These are phyloP conservation scores for Dorcus hopei DNA, from an alignment of 2,888 invertebrate genomes.

Conservation along the genomic window DNA sequence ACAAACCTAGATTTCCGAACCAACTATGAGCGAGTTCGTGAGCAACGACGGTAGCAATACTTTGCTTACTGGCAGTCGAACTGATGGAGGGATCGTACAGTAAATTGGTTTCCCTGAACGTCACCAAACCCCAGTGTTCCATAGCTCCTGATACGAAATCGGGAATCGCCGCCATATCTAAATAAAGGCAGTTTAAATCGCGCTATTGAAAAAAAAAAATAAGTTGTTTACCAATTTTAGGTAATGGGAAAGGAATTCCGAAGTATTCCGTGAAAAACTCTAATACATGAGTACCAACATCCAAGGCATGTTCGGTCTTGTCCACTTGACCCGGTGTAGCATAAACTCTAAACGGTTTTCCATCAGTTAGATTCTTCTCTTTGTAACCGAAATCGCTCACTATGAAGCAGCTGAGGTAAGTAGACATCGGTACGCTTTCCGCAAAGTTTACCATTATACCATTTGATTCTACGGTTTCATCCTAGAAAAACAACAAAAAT, in stretches of 20 bases:
- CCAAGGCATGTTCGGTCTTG: constrained; percentile 73
- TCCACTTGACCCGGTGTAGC: constrained; percentile 69
- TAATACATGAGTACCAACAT: constrained; percentile 68
- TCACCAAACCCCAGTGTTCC: constrained; percentile 94
- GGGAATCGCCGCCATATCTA: constrained; percentile 83
- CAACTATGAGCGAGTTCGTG: constrained; percentile 96
- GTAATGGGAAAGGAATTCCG: constrained; percentile 80
- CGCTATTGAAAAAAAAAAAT: not conserved
- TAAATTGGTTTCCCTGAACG: constrained; percentile 82
- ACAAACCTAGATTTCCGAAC: constrained; percentile 81
- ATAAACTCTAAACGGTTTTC: constrained; percentile 70
- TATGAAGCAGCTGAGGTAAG: constrained; percentile 90
- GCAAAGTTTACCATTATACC: constrained; percentile 63
- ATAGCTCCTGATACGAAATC: constrained; percentile 92
- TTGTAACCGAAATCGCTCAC: constrained; percentile 79
- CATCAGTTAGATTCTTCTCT: constrained; percentile 52
- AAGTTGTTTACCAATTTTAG: constrained; percentile 71
- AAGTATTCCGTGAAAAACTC: constrained; percentile 81
- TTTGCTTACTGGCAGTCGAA: constrained; percentile 72
- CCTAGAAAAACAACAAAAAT: no score
- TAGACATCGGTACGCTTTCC: constrained; percentile 88
- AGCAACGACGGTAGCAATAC: constrained; percentile 77
- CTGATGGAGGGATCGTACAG: constrained; percentile 72
- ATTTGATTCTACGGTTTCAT: no score
- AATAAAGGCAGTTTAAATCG: not conserved